These are phyloP conservation scores for Sparidentex hasta DNA, from an alignment of 2,797 vertebrate species.

Conservation along the genomic window DNA sequence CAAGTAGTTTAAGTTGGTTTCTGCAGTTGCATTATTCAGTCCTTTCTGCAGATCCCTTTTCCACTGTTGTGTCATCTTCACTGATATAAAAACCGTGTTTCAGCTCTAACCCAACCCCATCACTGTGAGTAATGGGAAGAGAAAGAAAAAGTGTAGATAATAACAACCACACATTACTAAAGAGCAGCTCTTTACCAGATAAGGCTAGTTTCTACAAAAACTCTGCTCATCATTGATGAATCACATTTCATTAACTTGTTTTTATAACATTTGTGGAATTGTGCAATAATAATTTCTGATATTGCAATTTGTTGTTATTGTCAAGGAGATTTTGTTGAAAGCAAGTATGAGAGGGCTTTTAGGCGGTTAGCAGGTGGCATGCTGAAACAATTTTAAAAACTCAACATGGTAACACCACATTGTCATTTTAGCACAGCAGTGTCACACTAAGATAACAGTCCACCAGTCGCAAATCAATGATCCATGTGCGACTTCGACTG, in stretches of 20 bases:
- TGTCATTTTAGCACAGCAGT: not conserved
- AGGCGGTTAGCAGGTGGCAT: not conserved
- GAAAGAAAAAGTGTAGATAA: conserved; percentile 28
- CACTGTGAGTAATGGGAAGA: conserved; percentile 36
- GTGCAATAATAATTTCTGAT: conserved; percentile 16
- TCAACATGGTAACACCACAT: conserved; percentile 13
- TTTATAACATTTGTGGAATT: conserved; percentile 9
- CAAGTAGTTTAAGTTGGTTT: conserved; percentile 16
- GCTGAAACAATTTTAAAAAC: conserved; percentile 4
- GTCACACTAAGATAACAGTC: not conserved
- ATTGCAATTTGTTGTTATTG: conserved; percentile 19
- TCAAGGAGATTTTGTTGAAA: not conserved
- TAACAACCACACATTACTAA: conserved; percentile 39
- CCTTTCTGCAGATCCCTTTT: conserved; percentile 12
- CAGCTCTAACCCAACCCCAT: conserved; percentile 27
- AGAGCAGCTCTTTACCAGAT: conserved; percentile 31
- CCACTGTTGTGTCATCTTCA: conserved; percentile 28
- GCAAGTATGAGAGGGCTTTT: not conserved
- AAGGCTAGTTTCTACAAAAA: conserved; percentile 25
- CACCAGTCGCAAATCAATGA: conserved; percentile 2
- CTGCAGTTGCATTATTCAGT: conserved; percentile 44
- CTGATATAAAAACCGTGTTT: conserved; percentile 39
- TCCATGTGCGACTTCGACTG: conserved; percentile 3
- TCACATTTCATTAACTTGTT: not conserved
- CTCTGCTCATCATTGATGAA: conserved; percentile 23